A percentile compares a stretch with the other conserved stretches of the same genome.
Evolutionary conservation across 92 coral and sea anemone species (phyloP).

Genomic region (Porites rus): DNA sequence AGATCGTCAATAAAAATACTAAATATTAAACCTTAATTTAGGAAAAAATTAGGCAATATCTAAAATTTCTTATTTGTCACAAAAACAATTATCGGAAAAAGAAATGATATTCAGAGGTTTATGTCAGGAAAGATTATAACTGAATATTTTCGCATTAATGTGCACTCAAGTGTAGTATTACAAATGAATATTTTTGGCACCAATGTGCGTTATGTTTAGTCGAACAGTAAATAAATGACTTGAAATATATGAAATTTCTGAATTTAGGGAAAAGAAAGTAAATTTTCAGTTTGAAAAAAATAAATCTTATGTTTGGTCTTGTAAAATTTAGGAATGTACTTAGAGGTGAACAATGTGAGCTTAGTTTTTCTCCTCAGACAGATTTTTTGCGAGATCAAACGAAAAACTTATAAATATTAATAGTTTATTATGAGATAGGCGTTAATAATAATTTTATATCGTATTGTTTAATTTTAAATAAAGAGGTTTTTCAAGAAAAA

Average conservation of each 20-base stretch:
- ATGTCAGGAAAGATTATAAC: background rate
- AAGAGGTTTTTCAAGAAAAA: background rate
- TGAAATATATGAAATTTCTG: background rate
- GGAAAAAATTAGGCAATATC: background rate
- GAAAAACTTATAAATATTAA: constrained; percentile 2
- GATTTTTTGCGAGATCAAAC: constrained; percentile 12
- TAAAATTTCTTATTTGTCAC: background rate
- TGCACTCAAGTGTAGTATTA: background rate
- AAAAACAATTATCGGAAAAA: background rate
- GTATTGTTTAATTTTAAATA: constrained; percentile 7
- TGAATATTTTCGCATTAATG: constrained; percentile 3
- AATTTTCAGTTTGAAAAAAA: background rate
- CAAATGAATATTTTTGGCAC: background rate
- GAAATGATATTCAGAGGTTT: background rate
- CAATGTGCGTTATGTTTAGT: background rate
- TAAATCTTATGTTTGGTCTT: background rate
- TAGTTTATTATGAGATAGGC: background rate
- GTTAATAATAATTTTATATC: background rate
- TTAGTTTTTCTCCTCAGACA: background rate
- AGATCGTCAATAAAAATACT: constrained; percentile 12
- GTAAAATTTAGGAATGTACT: background rate
- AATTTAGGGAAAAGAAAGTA: background rate
- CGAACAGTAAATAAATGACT: background rate
- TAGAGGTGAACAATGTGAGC: background rate
- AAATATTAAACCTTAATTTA: background rate